Conservation (phyloP, 2,113 vertebrate species). For the Epinephelus moara region DNA sequence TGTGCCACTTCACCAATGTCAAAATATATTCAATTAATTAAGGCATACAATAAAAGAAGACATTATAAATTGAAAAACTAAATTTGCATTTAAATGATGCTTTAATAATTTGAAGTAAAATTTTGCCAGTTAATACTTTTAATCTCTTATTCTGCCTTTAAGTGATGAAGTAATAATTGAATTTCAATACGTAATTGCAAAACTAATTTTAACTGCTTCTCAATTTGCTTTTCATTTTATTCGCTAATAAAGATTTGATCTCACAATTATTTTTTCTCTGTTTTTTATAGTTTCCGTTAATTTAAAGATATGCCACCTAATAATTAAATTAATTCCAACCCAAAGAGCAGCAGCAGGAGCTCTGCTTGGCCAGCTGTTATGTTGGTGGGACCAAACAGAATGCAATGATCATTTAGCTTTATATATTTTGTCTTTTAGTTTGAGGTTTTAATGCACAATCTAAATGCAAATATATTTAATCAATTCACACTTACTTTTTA, state of each 20-base stretch:
- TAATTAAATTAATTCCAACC: not conserved
- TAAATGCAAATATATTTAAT: constrained; percentile 24
- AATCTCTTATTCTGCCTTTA: constrained; percentile 6
- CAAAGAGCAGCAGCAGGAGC: constrained; percentile 35
- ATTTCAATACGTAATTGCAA: constrained; percentile 1
- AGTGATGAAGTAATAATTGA: constrained; percentile 9
- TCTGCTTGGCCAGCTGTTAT: constrained; percentile 48
- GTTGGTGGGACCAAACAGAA: not conserved
- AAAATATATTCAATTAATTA: not conserved
- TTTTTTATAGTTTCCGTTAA: constrained; percentile 5
- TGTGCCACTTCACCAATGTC: not conserved
- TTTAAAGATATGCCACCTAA: not conserved
- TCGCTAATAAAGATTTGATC: not conserved
- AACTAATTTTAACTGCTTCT: not conserved
- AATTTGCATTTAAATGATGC: constrained; percentile 16
- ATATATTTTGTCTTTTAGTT: not conserved
- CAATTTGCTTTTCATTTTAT: not conserved
- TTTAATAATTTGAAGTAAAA: not conserved
- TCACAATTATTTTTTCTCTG: constrained; percentile 19
- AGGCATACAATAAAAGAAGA: not conserved
- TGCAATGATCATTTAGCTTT: not conserved
- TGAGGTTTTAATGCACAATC: constrained; percentile 6
- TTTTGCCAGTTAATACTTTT: constrained; percentile 11
- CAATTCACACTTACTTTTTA: not conserved
- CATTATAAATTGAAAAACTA: not conserved